Evolutionary conservation across 2,797 vertebrate species (phyloP), one percentile per base, ranked within the genome.

Genomic region (Crypturellus tataupa): DNA sequence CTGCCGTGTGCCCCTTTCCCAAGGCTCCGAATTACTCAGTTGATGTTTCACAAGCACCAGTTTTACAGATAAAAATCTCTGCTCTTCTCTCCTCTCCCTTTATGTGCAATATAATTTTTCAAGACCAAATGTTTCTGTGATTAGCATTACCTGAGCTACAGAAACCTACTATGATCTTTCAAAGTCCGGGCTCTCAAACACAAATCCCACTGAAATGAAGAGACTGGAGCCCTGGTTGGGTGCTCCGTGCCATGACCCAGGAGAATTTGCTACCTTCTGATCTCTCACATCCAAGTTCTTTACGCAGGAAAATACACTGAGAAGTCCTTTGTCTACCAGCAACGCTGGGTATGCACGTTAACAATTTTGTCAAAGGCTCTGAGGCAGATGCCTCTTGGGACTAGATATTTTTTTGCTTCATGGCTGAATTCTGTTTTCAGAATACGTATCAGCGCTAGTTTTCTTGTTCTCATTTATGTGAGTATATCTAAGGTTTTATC

Each of bases 191-290:
- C 21, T 37, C 27, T 80, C 44, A 80, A 80, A 35, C 8, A 4
- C 70, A 69, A 2, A 9, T 93, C 56, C 10, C 29, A 7, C 0
- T 68, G 65, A 40, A 25, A 6, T 11, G 25, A 11, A 12, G 20
- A 79, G 53, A 79, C 25, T 3, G 27, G 8, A 46, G 23, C 27
- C 11, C 60, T 55, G 25, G 33, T 39, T 42, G 7, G 11, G 12
- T 0, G 0, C 21, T 46, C 2, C 0, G 18, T 23, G 20, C 13
- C n/a, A 4, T 35, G 24, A 47, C 10, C 20, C 55, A 59, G 51
- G 42, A 63, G 51, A 29, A 47, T 60, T 82, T 65, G 7, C 15
- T 4, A 1, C 19, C 40, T 65, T 80, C 47, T 69, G 23, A 17
- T 23, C 31, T n/a, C 46, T 71, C 33, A 53, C 6, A 65, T 35